A percentile compares a stretch with the other conserved stretches of the same genome.
Conservation (phyloP, 2,797 vertebrate genomes). For the Tadarida brasiliensis region DNA sequence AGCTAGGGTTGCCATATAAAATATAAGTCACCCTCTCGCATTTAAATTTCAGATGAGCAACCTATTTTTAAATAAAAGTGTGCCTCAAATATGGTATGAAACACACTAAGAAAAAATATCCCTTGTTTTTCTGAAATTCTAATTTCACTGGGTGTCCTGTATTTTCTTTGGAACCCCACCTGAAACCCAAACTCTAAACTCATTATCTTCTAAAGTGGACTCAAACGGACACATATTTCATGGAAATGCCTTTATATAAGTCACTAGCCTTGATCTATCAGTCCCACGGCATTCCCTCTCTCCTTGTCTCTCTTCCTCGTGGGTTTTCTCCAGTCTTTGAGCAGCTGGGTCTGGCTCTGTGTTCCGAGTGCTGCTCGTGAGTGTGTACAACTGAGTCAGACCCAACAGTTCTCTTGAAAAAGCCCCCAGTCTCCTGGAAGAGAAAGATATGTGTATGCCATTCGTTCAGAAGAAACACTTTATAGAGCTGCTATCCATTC, state of each 20-base stretch:
- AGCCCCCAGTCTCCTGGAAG: not conserved
- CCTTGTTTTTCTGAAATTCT: not conserved
- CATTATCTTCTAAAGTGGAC: not conserved
- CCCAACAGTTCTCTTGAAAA: not conserved
- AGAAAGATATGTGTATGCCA: not conserved
- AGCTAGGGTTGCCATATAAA: not conserved
- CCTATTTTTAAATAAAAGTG: not conserved
- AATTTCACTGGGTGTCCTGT: not conserved
- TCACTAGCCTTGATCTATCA: not conserved
- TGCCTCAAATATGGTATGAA: not conserved
- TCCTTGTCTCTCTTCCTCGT: not conserved
- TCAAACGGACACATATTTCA: not conserved
- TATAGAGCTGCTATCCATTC: not conserved
- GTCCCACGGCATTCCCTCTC: no score
- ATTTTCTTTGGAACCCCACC: not conserved
- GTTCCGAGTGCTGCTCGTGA: accelerated
- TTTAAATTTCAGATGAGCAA: conserved; percentile 35
- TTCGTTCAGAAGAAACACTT: not conserved
- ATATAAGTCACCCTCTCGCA: not conserved
- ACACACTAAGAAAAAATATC: not conserved
- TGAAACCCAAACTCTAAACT: not conserved
- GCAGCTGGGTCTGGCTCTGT: not conserved
- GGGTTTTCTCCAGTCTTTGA: not conserved
- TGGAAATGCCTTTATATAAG: not conserved
- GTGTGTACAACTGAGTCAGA: not conserved